These are phyloP conservation scores for Dorcus hopei DNA, from an alignment of 2,888 invertebrate genomes.

Conservation along the genomic window DNA sequence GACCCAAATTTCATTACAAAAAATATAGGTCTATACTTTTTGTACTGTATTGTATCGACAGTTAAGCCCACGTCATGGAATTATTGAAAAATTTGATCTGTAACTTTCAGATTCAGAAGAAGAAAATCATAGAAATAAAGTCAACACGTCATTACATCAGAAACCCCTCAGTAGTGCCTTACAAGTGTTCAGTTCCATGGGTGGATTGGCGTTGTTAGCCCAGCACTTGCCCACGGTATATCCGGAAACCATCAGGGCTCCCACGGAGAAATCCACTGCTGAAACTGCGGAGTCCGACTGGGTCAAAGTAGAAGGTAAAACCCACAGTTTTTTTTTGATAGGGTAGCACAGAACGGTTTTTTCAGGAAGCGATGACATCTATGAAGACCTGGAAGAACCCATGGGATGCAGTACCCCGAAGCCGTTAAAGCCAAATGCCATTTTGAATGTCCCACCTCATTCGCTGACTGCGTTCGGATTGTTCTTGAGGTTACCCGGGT, in stretches of 20 bases:
- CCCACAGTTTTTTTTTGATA: neutral
- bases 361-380: conserved; percentile 58
- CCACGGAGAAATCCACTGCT: conserved; percentile 57
- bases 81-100: too few species aligned
- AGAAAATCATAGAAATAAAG: conserved; percentile 26
- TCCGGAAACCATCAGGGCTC: conserved; percentile 65
- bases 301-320: conserved; percentile 52
- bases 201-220: conserved; percentile 84
- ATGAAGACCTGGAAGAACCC: conserved; percentile 60
- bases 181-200: conserved; percentile 83
- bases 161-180: conserved; percentile 57
- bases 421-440: conserved; percentile 49
- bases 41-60: neutral
- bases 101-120: conserved; percentile 24
- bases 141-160: conserved; percentile 28
- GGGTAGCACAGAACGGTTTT: neutral
- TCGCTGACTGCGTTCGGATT: conserved; percentile 88
- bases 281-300: conserved; percentile 51
- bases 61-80: too few species aligned
- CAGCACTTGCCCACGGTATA: conserved; percentile 85
- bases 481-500: conserved; percentile 84
- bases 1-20: neutral
- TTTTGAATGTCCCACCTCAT: conserved; percentile 79
- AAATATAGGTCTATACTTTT: neutral
- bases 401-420: conserved; percentile 46